Percentiles rank a stretch among this genome's conserved stretches.
Evolutionary conservation across 2,888 invertebrate species (phyloP).

Genomic region (Polydrusus cervinus): DNA sequence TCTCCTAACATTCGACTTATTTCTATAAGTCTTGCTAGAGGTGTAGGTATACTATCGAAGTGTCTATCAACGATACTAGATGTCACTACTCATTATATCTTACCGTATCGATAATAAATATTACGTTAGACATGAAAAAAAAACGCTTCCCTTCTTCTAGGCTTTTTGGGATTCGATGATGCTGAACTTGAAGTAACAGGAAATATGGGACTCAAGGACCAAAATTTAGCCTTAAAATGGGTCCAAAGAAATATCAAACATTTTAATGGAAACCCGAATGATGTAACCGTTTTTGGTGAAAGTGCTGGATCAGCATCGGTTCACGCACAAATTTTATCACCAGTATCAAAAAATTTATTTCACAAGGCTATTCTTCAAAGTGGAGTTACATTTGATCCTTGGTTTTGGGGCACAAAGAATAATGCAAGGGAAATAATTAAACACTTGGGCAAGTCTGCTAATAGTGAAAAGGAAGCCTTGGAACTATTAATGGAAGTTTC

Average conservation of each 20-base stretch:
- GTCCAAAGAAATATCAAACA: conserved; percentile 71
- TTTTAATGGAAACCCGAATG: conserved; percentile 73
- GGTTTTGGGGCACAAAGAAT: conserved; percentile 54
- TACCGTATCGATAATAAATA: too few relatives aligned
- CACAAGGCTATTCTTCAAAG: conserved; percentile 64
- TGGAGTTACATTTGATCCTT: conserved; percentile 59
- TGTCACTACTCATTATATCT: too few relatives aligned
- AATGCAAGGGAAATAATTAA: conserved; percentile 51
- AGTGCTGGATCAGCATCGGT: conserved; percentile 51
- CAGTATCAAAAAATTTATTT: conserved; percentile 57
- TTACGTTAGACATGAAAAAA: too few relatives aligned
- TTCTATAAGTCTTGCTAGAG: too few relatives aligned
- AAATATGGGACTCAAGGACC: conserved; percentile 74
- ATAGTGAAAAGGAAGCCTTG: conserved; percentile 58
- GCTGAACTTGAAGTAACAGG: conserved; percentile 67
- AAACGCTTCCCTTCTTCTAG: conserved; percentile 19
- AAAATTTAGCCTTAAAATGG: conserved; percentile 73
- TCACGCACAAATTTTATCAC: conserved; percentile 49
- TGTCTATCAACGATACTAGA: too few relatives aligned
- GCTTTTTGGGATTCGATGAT: conserved; percentile 50
- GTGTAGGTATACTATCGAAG: too few relatives aligned
- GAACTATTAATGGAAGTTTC: conserved; percentile 55
- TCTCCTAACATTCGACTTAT: too few relatives aligned
- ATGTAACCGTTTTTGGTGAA: conserved; percentile 68
- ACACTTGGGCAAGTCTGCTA: conserved; percentile 55